Evolutionary conservation across 2,888 invertebrate genomes (phyloP), one percentile per base, ranked within the genome.

Genomic region (Agrypnus murinus): DNA sequence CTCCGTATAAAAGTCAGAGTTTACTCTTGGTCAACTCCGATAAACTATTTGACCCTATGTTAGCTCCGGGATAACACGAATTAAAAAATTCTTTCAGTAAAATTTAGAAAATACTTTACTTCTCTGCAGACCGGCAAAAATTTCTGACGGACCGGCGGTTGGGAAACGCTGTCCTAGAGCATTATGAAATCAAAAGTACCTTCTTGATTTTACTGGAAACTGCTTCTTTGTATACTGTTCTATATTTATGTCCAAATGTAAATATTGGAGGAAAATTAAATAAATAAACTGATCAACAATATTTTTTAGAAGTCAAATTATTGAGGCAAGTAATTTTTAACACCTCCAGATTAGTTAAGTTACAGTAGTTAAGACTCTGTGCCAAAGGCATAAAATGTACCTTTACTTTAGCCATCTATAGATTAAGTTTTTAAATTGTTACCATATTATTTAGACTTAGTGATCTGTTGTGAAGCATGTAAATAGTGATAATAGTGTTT

Each of bases 381-480:
- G 80, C 80, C 80, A 80, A 80, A 79, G 80, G 80, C 79, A 80
- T 78, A 67, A 74, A 78, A 71, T 57, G 43, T 64, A 55, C 55
- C 55, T 55, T 55, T 55, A 55, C 17, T 55, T 55, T 55, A 55
- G 55, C 55, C 55, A 55, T 34, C 55, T 55, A 15, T 55, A 55
- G 55, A 55, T 55, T 68, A 60, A 45, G 69, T 69, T 69, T 50
- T 53, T 36, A 63, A 62, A 55, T 63, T 68, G 69, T 69, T 69
- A 69, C 55, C 63, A 58, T 50, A 48, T 32, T 48, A 55, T 32
- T 57, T 10, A 43, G 36, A 65, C 32, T 43, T 65, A 32, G 45
- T 45, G 46, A 25, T 45, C 46, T 58, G 50, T 46, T 58, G 46
- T 58, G 32, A 46, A 46, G 17, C 19, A 57, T 46, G 55, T 65